A percentile compares a stretch with the other conserved stretches of the same genome.
Conservation (phyloP, 2,113 vertebrate species). For the Cephalophus harveyi region DNA sequence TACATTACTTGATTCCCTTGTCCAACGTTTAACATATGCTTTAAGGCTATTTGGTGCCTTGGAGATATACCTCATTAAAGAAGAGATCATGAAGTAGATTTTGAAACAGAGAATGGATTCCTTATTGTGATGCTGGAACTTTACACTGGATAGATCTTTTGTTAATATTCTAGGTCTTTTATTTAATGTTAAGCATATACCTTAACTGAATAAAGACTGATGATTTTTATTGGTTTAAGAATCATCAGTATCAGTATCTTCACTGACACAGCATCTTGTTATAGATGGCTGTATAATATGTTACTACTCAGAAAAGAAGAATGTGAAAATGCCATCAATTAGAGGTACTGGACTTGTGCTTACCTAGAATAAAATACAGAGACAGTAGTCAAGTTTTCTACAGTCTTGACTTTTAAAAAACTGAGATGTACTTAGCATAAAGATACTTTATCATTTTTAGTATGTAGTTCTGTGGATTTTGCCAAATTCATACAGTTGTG, state of each 20-base stretch:
- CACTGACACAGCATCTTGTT: neutral
- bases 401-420: neutral
- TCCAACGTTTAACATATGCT: neutral
- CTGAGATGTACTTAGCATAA: neutral
- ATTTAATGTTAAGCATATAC: neutral
- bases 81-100: neutral
- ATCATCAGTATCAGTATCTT: neutral
- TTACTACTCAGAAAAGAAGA: neutral
- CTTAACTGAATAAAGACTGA: neutral
- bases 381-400: neutral
- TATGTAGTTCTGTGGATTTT: neutral
- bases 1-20: neutral
- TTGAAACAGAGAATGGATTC: neutral
- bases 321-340: neutral
- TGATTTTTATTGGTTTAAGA: neutral
- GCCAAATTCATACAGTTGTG: neutral
- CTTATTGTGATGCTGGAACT: neutral
- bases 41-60: neutral
- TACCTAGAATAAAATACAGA: neutral
- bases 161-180: neutral
- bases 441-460: neutral
- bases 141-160: neutral
- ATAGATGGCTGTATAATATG: neutral
- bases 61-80: neutral
- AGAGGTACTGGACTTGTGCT: neutral